phyloP scores from a whole-genome alignment of 2,888 invertebrate species.

The Tethea ocularis region DNA sequence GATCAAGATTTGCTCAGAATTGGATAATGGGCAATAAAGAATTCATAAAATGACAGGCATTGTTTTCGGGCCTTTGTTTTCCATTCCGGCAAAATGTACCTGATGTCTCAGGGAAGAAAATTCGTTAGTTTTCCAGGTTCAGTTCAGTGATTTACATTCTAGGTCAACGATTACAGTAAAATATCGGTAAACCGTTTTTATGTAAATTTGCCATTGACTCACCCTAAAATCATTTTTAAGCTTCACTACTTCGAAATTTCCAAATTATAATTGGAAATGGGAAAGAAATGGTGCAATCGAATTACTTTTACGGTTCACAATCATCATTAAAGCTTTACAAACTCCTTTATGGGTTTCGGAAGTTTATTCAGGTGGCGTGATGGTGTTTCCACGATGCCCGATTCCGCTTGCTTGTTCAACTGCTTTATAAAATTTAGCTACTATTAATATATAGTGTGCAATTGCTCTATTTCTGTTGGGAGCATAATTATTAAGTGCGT shows the following conservation, averaged over 20 bases:
- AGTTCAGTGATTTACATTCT: not conserved
- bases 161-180: not conserved
- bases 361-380: not conserved
- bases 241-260: not conserved
- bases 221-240: not conserved
- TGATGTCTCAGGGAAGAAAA: not conserved
- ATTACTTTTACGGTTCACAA: conserved; percentile 4
- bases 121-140: not conserved
- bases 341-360: conserved; percentile 3
- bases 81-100: not conserved
- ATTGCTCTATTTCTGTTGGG: conserved; percentile 30
- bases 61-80: not conserved
- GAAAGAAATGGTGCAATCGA: not conserved
- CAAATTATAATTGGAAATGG: not conserved
- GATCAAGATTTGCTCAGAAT: not conserved
- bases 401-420: not conserved
- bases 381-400: not conserved
- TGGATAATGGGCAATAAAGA: not conserved
- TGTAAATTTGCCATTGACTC: conserved; percentile 2
- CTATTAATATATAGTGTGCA: conserved; percentile 34
- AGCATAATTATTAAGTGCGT: conserved; percentile 14
- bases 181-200: not conserved
- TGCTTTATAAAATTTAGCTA: conserved; percentile 14
- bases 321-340: not conserved
- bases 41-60: not conserved